These are phyloP conservation scores for Rallus crepitans DNA, from an alignment of 2,797 vertebrate genomes.

Conservation along the genomic window DNA sequence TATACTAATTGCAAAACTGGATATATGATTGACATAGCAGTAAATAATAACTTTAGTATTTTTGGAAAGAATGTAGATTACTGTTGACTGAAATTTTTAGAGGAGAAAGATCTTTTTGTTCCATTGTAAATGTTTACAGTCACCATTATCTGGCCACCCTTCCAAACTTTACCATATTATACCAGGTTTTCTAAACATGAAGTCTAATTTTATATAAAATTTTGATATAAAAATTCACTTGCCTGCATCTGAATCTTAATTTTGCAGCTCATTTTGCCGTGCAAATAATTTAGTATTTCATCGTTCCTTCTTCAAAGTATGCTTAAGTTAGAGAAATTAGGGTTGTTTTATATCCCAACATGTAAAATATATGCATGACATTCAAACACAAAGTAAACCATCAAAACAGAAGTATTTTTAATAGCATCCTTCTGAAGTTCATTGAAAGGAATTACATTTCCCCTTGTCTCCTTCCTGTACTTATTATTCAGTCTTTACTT, in stretches of 20 bases:
- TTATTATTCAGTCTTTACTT: not conserved
- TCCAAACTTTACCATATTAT: not conserved
- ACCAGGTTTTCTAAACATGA: not conserved
- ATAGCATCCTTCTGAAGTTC: not conserved
- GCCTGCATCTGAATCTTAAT: not conserved
- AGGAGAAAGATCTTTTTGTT: not conserved
- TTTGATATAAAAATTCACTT: not conserved
- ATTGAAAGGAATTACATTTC: not conserved
- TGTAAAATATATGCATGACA: not conserved
- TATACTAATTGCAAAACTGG: not conserved
- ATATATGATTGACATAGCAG: not conserved
- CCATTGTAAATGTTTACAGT: not conserved
- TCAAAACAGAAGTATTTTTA: not conserved
- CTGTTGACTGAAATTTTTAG: not conserved
- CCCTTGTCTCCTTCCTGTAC: not conserved
- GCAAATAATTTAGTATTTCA: not conserved
- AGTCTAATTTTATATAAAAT: not conserved
- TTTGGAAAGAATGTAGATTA: not conserved
- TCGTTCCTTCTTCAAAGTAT: not conserved
- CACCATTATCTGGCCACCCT: not conserved
- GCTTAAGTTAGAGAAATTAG: not conserved
- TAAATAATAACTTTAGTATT: not conserved
- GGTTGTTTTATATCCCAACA: not conserved
- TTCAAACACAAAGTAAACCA: not conserved
- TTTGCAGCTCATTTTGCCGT: not conserved